Percentiles rank a stretch among this genome's conserved stretches.
phyloP scores from a whole-genome alignment of 2,888 invertebrate species.

The Agrypnus murinus region DNA sequence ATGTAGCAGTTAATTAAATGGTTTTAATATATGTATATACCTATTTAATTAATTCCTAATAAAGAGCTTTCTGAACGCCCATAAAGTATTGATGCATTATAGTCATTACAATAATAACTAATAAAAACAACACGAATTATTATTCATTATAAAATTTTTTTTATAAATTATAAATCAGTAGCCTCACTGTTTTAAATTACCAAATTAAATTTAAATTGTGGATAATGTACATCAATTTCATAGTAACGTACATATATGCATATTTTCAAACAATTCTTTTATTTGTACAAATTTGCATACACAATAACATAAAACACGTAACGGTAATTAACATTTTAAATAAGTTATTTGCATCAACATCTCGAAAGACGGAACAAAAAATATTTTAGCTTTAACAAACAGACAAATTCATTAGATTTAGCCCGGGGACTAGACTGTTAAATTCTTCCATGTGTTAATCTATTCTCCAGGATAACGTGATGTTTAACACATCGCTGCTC shows the following conservation, averaged over 20 bases:
- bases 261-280: not conserved
- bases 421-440: slow-evolving; percentile 46
- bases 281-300: not conserved
- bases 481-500: slow-evolving; percentile 61
- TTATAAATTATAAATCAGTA: too few relatives aligned
- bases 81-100: too few relatives aligned
- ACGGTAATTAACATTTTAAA: not conserved
- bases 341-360: slow-evolving; percentile 30
- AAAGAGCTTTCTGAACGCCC: too few relatives aligned
- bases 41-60: too few relatives aligned
- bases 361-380: slow-evolving; percentile 19
- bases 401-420: slow-evolving; percentile 50
- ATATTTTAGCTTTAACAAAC: slow-evolving; percentile 37
- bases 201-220: too few relatives aligned
- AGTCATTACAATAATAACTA: too few relatives aligned
- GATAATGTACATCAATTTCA: slow-evolving; percentile 1
- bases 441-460: slow-evolving; percentile 55
- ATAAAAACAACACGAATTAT: too few relatives aligned
- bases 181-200: too few relatives aligned
- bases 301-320: not conserved
- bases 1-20: too few relatives aligned
- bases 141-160: too few relatives aligned
- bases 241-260: too few relatives aligned
- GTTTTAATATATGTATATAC: too few relatives aligned
- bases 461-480: slow-evolving; percentile 55